A percentile compares a stretch with the other conserved stretches of the same genome.
These are phyloP conservation scores for Struthidea cinerea DNA, from an alignment of 2,113 vertebrate species.

Conservation along the genomic window DNA sequence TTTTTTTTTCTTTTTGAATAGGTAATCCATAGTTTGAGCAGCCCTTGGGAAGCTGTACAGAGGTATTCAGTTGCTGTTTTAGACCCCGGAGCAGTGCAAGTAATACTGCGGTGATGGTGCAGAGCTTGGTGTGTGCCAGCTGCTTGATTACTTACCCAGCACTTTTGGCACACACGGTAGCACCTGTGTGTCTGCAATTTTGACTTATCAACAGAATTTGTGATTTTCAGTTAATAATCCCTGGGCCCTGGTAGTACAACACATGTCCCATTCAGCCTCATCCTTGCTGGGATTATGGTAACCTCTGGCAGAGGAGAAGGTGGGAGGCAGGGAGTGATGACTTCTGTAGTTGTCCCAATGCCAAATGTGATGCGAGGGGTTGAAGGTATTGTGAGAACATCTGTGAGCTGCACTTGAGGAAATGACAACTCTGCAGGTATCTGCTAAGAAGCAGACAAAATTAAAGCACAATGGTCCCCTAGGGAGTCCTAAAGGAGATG, in stretches of 20 bases:
- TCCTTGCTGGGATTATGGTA: background rate
- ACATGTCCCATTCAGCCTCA: background rate
- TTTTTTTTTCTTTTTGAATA: too few relatives aligned
- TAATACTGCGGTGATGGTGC: background rate
- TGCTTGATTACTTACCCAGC: background rate
- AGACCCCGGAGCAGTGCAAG: fast-evolving
- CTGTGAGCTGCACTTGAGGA: background rate
- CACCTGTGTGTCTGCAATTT: background rate
- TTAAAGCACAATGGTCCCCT: background rate
- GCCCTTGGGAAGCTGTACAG: background rate
- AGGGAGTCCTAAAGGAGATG: background rate
- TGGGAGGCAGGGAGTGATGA: background rate
- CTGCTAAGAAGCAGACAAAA: background rate
- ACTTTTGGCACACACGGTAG: background rate
- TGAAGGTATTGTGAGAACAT: background rate
- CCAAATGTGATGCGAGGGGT: background rate
- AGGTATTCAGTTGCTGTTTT: background rate
- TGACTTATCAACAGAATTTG: background rate
- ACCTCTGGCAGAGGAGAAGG: background rate
- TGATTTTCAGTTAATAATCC: background rate
- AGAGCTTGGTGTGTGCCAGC: background rate
- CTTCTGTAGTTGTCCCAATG: background rate
- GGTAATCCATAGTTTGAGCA: background rate
- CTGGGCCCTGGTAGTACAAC: background rate
- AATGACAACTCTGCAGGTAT: background rate